phyloP scores from a whole-genome alignment of 2,113 vertebrate genomes.

The Fregetta grallaria region DNA sequence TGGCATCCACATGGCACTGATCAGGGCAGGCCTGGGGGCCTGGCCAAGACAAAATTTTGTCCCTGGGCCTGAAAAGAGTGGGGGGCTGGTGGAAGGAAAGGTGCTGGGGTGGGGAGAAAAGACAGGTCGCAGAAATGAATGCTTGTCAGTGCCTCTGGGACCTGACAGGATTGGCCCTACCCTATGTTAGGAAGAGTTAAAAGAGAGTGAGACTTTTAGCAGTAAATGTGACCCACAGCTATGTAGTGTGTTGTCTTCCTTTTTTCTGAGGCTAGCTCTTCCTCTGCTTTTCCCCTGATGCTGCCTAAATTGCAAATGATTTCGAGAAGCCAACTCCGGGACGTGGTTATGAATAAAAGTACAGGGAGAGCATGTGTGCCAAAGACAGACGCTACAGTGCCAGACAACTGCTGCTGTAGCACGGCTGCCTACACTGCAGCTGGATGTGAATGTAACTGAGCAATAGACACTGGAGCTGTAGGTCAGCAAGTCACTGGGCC shows the following conservation, averaged over 20 bases:
- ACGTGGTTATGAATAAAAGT: background rate
- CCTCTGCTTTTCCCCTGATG: background rate
- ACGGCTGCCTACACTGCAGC: accelerated
- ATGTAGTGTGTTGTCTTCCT: accelerated
- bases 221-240: background rate
- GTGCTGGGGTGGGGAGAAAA: background rate
- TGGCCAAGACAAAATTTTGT: background rate
- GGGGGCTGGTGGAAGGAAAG: accelerated
- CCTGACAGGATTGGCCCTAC: background rate
- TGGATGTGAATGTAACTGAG: background rate
- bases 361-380: background rate
- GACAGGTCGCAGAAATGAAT: background rate
- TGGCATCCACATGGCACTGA: background rate
- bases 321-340: background rate
- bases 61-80: background rate
- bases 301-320: background rate
- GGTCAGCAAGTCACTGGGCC: background rate
- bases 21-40: too few relatives aligned
- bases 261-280: background rate
- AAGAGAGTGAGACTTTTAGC: background rate
- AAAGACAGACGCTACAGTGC: background rate
- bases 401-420: background rate
- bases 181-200: background rate
- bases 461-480: too few relatives aligned
- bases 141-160: background rate